Evolutionary conservation across 2,113 vertebrate species (phyloP).

Genomic region (Hyla sarda): DNA sequence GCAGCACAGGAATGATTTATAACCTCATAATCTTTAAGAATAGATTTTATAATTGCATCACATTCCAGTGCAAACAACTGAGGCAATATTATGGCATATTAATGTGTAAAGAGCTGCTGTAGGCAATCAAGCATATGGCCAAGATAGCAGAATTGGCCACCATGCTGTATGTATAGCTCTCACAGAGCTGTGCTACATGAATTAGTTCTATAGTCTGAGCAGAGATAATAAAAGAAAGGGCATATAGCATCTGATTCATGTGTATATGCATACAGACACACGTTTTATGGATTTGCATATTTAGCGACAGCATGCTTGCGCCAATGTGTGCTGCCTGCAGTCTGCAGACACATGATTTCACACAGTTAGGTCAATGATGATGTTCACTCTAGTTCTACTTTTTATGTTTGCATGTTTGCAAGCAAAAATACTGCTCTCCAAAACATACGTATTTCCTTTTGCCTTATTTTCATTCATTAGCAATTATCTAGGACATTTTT

Average conservation of each 20-base stretch:
- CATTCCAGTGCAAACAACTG: slow-evolving; percentile 52
- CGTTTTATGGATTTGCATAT: neutral
- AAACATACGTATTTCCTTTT: too few relatives aligned
- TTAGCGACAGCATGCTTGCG: neutral
- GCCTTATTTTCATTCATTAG: too few relatives aligned
- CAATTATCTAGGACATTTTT: too few relatives aligned
- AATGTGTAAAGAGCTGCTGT: slow-evolving; percentile 47
- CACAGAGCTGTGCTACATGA: slow-evolving; percentile 1
- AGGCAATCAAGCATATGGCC: slow-evolving; percentile 51
- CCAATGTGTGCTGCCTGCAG: neutral
- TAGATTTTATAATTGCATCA: slow-evolving; percentile 50
- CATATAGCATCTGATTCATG: neutral
- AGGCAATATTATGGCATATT: slow-evolving; percentile 40
- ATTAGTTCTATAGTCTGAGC: neutral
- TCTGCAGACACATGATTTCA: neutral
- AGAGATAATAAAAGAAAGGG: neutral
- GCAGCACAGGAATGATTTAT: slow-evolving; percentile 46
- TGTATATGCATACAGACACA: neutral
- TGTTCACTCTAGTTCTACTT: too few relatives aligned
- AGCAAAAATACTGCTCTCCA: too few relatives aligned
- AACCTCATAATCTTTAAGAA: slow-evolving; percentile 47
- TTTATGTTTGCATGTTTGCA: too few relatives aligned
- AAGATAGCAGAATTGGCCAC: neutral
- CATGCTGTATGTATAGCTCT: neutral
- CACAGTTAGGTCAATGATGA: too few relatives aligned